Percentiles rank a stretch among this genome's conserved stretches.
Conservation (phyloP, 2,888 invertebrate species). For the Hydrotaea diabolus region DNA sequence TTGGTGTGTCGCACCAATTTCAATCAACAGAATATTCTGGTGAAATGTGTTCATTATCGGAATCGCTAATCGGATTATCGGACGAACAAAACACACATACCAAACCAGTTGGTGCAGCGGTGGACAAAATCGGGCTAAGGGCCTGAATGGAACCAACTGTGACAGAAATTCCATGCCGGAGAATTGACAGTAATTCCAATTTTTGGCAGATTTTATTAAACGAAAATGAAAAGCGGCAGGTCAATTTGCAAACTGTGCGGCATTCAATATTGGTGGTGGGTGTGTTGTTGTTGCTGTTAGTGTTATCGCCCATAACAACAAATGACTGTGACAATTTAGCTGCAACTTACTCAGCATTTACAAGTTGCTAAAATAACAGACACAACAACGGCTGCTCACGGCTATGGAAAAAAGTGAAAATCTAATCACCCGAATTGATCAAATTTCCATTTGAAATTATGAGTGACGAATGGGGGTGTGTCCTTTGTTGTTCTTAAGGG, state of each 20-base stretch:
- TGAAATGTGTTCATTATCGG: slow-evolving; percentile 66
- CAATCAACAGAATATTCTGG: slow-evolving; percentile 47
- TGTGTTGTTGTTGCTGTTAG: not conserved
- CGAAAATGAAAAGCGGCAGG: slow-evolving; percentile 47
- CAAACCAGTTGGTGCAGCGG: not conserved
- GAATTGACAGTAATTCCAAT: slow-evolving; percentile 32
- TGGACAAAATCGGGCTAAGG: slow-evolving; percentile 54
- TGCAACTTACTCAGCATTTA: slow-evolving; percentile 75
- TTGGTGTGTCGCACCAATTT: slow-evolving; percentile 18
- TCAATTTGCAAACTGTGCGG: slow-evolving; percentile 52
- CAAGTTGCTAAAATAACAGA: slow-evolving; percentile 55
- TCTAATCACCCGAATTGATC: slow-evolving; percentile 61
- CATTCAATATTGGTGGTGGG: slow-evolving; percentile 35
- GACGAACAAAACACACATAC: slow-evolving; percentile 50
- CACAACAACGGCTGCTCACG: not conserved
- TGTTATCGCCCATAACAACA: slow-evolving; percentile 15
- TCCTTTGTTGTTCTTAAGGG: slow-evolving; percentile 49
- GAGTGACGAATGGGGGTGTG: slow-evolving; percentile 36
- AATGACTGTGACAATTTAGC: slow-evolving; percentile 64
- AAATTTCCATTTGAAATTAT: slow-evolving; percentile 64
- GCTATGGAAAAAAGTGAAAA: slow-evolving; percentile 51
- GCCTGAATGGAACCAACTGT: slow-evolving; percentile 71
- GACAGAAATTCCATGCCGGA: slow-evolving; percentile 60
- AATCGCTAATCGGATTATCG: slow-evolving; percentile 70
- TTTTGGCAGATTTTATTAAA: slow-evolving; percentile 47